Evolutionary conservation across 1,140 invertebrate genomes (phyloP).

Genomic region (Brachystomella parvula): DNA sequence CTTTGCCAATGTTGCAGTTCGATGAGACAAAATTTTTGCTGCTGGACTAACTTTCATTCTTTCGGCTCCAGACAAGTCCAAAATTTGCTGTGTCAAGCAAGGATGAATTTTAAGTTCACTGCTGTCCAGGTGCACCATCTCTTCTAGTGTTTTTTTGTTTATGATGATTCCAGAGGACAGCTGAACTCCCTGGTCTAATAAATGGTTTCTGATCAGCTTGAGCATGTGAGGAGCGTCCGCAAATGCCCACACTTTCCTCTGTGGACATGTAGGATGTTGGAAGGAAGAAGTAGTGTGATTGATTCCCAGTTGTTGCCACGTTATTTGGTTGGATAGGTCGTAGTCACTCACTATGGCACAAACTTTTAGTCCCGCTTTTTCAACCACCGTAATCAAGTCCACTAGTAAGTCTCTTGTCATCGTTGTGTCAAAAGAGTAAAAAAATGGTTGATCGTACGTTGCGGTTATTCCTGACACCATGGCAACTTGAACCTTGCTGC

Average conservation of each 20-base stretch:
- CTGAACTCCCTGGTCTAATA: constrained; percentile 23
- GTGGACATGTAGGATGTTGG: constrained; percentile 15
- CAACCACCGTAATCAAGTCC: too few relatives aligned
- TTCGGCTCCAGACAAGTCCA: constrained; percentile 18
- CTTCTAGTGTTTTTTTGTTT: constrained; percentile 23
- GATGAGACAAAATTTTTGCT: constrained; percentile 32
- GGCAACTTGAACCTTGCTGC: constrained; percentile 17
- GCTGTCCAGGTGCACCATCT: constrained; percentile 21
- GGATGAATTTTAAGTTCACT: constrained; percentile 28
- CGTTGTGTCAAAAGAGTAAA: constrained; percentile 31
- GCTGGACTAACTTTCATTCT: constrained; percentile 30
- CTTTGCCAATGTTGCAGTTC: constrained; percentile 6
- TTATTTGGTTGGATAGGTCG: constrained; percentile 13
- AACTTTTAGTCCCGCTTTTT: constrained; percentile 15
- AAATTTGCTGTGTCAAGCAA: constrained; percentile 9
- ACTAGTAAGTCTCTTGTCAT: too few relatives aligned
- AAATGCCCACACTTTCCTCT: constrained; percentile 27
- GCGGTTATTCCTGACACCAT: constrained; percentile 21
- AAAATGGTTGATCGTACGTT: constrained; percentile 28
- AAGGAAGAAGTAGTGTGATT: constrained; percentile 9
- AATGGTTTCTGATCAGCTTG: constrained; percentile 33
- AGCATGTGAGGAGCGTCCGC: constrained; percentile 34
- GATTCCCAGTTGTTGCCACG: constrained; percentile 26
- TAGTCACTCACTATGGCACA: constrained; percentile 18
- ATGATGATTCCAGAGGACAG: constrained; percentile 19